Conservation (phyloP, 2,113 vertebrate species). For the Lutjanus erythropterus region DNA sequence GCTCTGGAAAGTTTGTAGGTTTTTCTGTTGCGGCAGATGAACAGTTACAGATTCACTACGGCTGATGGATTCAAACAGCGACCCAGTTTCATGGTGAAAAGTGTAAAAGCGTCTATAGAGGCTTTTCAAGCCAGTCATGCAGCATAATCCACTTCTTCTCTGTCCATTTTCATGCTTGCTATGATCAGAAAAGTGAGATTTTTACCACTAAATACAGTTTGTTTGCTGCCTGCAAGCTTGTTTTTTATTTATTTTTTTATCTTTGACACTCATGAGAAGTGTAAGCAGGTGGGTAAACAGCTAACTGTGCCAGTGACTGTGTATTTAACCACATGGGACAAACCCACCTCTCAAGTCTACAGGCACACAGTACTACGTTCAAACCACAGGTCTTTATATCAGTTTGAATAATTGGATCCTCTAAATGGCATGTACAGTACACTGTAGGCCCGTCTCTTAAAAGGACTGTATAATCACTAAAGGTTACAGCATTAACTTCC, state of each 20-base stretch:
- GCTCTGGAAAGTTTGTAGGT: background rate
- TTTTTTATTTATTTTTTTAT: background rate
- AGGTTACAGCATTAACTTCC: constrained; percentile 50
- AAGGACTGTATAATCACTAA: constrained; percentile 10
- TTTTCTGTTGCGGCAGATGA: background rate
- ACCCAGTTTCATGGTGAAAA: constrained; percentile 5
- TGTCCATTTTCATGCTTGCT: background rate
- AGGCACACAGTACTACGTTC: background rate
- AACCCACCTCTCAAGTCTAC: background rate
- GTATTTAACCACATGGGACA: background rate
- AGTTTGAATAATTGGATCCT: background rate
- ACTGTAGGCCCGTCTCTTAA: background rate
- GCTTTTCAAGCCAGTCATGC: background rate
- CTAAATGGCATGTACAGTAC: background rate
- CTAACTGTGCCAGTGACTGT: background rate
- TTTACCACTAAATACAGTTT: background rate
- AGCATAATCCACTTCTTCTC: background rate
- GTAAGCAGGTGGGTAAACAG: background rate
- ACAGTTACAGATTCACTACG: background rate
- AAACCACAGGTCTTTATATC: background rate
- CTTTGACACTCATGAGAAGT: background rate
- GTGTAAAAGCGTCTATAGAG: background rate
- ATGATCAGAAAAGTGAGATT: background rate
- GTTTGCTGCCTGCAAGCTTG: background rate
- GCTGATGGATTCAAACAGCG: constrained; percentile 1